Evolutionary conservation across 1,140 invertebrate species (phyloP), one percentile per base, ranked within the genome.

Genomic region (Drosophila truncata): DNA sequence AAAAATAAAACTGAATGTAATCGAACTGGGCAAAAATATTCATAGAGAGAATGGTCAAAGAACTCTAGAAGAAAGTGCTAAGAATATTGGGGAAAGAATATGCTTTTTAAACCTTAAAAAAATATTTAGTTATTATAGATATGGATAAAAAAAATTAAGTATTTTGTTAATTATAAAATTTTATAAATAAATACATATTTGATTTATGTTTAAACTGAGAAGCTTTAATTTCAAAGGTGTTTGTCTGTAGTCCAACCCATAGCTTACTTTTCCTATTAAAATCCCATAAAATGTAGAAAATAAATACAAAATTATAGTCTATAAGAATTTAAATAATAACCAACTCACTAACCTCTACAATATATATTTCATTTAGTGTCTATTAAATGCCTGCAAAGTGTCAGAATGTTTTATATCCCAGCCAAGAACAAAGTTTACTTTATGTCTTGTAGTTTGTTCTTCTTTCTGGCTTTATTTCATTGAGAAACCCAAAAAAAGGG

Each of bases 1-100:
- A 65, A 54, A 46, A 54, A 54, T 60, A 25, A 25, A 37, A 61
- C 23, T 23, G 10, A 18, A 72, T 46, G 31, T 47, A 27, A 54
- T 61, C 27, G 39, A 73, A 73, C 16, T 33, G 20, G 13, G 16
- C 14, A 3, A 25, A 41, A 54, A 52, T 46, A 23, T 20, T 46
- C 23, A 18, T 2, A 8, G 13, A 35, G n/a, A 20, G 6, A 62
- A 16, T 14, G 6, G 10, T 1, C 2, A 16, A 50, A 25, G 13
- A n/a, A 2, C 33, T 11, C n/a, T 18, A 42, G 27, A 8, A 10
- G 2, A 44, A 44, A 23, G 5, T 7, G 20, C 42, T 3, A 23
- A 2, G 10, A 10, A 23, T 31, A 27, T 11, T 4, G 2, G 1
- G 10, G 8, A 46, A 31, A 13, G 5, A 16, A 13, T 37, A 5